phyloP scores from a whole-genome alignment of 1,140 invertebrate genomes.

The Lerema accius region DNA sequence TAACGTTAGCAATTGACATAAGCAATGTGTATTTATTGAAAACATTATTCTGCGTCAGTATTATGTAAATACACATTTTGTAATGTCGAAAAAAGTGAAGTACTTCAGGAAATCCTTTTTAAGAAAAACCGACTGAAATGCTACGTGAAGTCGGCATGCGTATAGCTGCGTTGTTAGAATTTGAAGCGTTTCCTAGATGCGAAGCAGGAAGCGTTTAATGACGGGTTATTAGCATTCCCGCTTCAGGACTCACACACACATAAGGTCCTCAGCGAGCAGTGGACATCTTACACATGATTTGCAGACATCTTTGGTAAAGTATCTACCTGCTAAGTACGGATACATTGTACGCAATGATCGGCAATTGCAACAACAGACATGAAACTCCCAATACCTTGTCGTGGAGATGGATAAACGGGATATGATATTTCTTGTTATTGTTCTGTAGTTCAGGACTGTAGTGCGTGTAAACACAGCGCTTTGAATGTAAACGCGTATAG shows the following conservation, averaged over 20 bases:
- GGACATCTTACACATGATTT: not conserved
- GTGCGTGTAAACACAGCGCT: constrained; percentile 10
- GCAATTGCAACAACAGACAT: too few relatives aligned
- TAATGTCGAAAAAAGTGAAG: too few relatives aligned
- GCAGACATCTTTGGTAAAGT: not conserved
- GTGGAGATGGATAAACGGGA: too few relatives aligned
- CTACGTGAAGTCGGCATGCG: not conserved
- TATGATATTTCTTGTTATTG: not conserved
- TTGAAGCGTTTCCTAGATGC: constrained; percentile 19
- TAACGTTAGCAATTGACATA: too few relatives aligned
- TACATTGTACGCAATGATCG: too few relatives aligned
- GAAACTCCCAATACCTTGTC: too few relatives aligned
- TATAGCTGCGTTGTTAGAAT: constrained; percentile 14
- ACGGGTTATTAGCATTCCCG: constrained; percentile 17
- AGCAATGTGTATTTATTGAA: too few relatives aligned
- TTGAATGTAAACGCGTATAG: not conserved
- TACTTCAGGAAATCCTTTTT: not conserved
- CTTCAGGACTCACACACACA: constrained; percentile 2
- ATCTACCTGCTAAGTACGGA: too few relatives aligned
- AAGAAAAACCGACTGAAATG: not conserved
- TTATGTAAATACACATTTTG: too few relatives aligned
- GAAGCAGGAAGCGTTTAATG: constrained; percentile 23
- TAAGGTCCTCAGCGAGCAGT: not conserved
- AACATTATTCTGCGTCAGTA: too few relatives aligned
- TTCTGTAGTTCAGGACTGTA: not conserved